Evolutionary conservation across 1,140 invertebrate genomes (phyloP), one percentile per base, ranked within the genome.

Genomic region (Mercenaria mercenaria): DNA sequence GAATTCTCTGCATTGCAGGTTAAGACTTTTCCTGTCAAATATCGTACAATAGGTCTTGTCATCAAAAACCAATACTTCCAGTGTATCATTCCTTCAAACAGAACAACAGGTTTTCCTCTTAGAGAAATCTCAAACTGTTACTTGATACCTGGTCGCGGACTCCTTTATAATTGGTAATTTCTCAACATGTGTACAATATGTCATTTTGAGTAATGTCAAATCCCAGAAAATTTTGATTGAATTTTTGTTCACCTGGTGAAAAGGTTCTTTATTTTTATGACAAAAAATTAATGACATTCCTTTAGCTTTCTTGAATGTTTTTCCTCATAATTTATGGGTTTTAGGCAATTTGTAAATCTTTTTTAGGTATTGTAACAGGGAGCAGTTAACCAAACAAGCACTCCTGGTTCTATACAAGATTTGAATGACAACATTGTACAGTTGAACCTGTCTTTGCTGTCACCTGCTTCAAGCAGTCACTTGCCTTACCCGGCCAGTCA

Each of bases 21-120:
- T 72, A 37, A 72, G 67, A 39, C 67, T 72, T 39, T 39, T n/a
- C n/a, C 67, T 72, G 67, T 72, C 67, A 72, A 72, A 72, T 72
- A 72, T 72, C 34, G 18, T 39, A 41, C 67, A 39, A 72, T 72
- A 72, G 39, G 67, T 39, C 67, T n/a, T 72, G 67, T 72, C 67
- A 72, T 72, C 67, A 72, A 72, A 72, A 72, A 72, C 67, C 67
- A 72, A 72, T 72, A 72, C 34, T 20, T 32, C 6, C 61, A 29
- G 13, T 67, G 61, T 67, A 67, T 29, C 61, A 67, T 67, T 67
- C 67, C 37, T 18, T 41, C 67, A 39, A 23, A 37, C 18, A 39
- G 67, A 39, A 72, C 67, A 72, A 72, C 67, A 72, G 67, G 67
- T 72, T 72, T 67, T 39, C n/a, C 26, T 64, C 32, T 39, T 37